phyloP scores from a whole-genome alignment of 30 jellyfish, hydroid and myxozoan species.

The Haliclystus octoradiatus region DNA sequence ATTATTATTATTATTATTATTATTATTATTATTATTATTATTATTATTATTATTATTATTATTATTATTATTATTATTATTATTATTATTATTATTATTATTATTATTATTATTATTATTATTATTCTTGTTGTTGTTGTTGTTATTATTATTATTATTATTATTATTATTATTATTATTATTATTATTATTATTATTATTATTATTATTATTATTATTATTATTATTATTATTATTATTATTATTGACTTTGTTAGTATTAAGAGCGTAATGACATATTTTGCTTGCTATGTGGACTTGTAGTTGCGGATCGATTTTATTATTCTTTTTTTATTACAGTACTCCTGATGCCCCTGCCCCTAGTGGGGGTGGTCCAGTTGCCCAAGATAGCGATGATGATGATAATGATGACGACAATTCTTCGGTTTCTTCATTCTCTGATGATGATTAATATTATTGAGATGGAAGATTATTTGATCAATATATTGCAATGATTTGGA shows the following conservation, averaged over 20 bases:
- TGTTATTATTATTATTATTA: neutral
- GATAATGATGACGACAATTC: constrained; percentile 51
- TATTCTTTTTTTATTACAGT: constrained; percentile 11
- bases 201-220: no score
- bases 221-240: no score
- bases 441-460: no score
- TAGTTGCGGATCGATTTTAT: neutral
- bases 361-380: constrained; percentile 28
- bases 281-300: neutral
- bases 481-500: no score
- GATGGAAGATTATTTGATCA: no score
- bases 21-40: no score
- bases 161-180: no score
- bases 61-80: neutral
- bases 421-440: constrained; percentile 76
- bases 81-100: neutral
- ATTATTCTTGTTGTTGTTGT: neutral
- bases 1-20: no score
- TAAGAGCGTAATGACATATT: neutral
- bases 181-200: no score
- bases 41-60: no score
- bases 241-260: no score
- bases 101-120: neutral
- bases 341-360: constrained; percentile 83
- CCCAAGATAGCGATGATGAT: constrained; percentile 21